phyloP scores from a whole-genome alignment of 2,888 invertebrate genomes.

The Nymphalis c-album region DNA sequence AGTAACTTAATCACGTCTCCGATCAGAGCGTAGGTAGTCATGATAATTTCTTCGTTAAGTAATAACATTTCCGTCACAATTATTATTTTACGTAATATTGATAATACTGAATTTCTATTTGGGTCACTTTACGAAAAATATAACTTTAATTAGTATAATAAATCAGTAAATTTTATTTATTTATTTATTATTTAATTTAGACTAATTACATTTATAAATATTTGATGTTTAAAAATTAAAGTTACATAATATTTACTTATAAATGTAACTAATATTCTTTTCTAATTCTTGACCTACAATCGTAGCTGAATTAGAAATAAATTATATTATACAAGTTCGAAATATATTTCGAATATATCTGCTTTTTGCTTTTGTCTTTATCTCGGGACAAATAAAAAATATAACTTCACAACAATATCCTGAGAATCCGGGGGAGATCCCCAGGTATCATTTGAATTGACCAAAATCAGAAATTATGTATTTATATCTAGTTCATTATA shows the following conservation, averaged over 20 bases:
- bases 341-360: no score
- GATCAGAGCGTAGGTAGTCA: constrained; percentile 1
- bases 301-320: neutral
- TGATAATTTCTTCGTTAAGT: constrained; percentile 3
- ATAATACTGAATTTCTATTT: constrained; percentile 2
- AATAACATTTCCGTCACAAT: constrained; percentile 9
- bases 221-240: no score
- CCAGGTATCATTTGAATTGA: no score
- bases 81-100: constrained; percentile 14
- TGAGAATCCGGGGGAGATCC: no score
- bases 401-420: no score
- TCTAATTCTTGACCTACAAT: neutral
- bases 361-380: no score
- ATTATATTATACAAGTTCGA: neutral
- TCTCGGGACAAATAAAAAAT: no score
- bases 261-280: neutral
- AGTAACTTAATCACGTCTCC: neutral
- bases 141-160: neutral
- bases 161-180: neutral
- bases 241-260: no score
- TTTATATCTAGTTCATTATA: no score
- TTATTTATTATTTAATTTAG: neutral
- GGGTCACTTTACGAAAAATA: neutral
- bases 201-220: no score
- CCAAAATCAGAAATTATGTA: no score